phyloP scores from a whole-genome alignment of 2,113 vertebrate species.

The Actenoides lindsayi region DNA sequence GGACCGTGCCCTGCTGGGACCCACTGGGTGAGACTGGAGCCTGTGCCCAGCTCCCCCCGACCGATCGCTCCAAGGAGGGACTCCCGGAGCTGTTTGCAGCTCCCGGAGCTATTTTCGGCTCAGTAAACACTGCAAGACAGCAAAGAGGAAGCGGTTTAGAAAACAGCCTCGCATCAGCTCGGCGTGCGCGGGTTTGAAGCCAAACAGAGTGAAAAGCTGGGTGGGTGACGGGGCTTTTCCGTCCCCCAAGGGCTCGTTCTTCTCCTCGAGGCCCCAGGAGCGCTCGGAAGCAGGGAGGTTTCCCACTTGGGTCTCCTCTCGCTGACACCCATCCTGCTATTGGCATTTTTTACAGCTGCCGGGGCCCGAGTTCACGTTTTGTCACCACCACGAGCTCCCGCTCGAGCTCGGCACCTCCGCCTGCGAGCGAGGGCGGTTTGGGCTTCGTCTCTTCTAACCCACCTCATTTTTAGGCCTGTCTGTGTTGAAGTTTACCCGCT shows the following conservation, averaged over 20 bases:
- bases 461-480: background rate
- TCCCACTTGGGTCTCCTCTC: background rate
- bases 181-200: accelerated
- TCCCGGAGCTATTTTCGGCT: background rate
- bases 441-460: background rate
- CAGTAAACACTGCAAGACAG: accelerated
- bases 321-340: background rate
- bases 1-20: background rate
- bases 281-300: accelerated
- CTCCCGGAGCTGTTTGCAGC: background rate
- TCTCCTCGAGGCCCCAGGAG: background rate
- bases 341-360: background rate
- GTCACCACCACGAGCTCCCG: accelerated
- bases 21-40: background rate
- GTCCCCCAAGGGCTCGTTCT: background rate
- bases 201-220: background rate
- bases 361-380: background rate
- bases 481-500: background rate
- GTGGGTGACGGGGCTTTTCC: background rate
- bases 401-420: background rate
- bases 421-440: background rate
- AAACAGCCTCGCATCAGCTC: background rate
- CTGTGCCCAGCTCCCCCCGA: background rate
- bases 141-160: background rate
- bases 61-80: background rate